Evolutionary conservation across 1,140 invertebrate genomes (phyloP).

Genomic region (Chrysomallon squamiferum): DNA sequence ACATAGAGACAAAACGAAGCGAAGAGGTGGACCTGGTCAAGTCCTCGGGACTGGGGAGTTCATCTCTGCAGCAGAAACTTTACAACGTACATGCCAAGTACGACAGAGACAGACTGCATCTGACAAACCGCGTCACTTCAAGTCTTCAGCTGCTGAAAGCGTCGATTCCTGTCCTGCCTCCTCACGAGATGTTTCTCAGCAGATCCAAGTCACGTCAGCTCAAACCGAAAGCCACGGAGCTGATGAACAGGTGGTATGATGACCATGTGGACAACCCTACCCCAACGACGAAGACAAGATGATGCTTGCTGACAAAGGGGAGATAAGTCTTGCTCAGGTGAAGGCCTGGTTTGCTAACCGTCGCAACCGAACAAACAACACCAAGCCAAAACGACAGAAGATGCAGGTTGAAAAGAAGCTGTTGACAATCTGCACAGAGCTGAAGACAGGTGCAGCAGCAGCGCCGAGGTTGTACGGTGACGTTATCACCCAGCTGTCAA

Average conservation of each 20-base stretch:
- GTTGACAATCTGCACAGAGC: constrained; percentile 39
- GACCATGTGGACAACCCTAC: constrained; percentile 50
- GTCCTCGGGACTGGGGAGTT: constrained; percentile 14
- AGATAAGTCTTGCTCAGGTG: constrained; percentile 49
- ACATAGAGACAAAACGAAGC: constrained; percentile 32
- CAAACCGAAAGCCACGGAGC: constrained; percentile 36
- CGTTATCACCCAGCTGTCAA: constrained; percentile 42
- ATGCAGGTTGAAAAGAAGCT: constrained; percentile 41
- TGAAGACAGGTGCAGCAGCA: constrained; percentile 15
- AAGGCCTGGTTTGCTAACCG: constrained; percentile 62
- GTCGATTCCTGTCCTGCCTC: constrained; percentile 3
- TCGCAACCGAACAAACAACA: constrained; percentile 54
- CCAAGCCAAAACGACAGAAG: constrained; percentile 50
- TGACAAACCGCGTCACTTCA: constrained; percentile 34
- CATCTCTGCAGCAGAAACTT: constrained; percentile 27
- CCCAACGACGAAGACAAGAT: constrained; percentile 51
- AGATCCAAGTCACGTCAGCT: constrained; percentile 35
- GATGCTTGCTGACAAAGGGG: constrained; percentile 41
- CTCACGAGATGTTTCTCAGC: background rate
- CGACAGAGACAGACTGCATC: constrained; percentile 40
- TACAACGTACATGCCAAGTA: constrained; percentile 23
- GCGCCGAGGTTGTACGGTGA: constrained; percentile 36
- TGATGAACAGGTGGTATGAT: constrained; percentile 56
- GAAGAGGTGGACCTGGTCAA: constrained; percentile 36
- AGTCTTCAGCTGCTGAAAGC: constrained; percentile 43